These are phyloP conservation scores for Typhlomys cinereus DNA, from an alignment of 2,113 vertebrate genomes.

Conservation along the genomic window DNA sequence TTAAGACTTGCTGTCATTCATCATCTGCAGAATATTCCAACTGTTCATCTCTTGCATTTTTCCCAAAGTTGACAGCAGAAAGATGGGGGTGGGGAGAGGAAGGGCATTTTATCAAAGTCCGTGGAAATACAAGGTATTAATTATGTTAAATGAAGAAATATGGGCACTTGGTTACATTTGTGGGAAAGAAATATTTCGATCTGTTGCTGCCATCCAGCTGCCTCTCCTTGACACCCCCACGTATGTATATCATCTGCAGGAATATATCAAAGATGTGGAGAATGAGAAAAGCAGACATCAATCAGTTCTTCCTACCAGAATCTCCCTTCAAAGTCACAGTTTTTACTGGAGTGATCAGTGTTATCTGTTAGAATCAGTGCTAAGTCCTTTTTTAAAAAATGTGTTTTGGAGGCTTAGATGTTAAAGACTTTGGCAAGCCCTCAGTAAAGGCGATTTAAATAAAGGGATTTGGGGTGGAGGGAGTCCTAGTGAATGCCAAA, in stretches of 20 bases:
- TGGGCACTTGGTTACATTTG: conserved; percentile 81
- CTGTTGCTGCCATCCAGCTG: conserved; percentile 83
- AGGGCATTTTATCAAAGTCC: conserved; percentile 85
- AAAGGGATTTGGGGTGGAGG: neutral
- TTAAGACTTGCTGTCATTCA: conserved; percentile 81
- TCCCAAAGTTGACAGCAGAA: conserved; percentile 78
- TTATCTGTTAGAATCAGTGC: conserved; percentile 79
- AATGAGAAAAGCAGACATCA: conserved; percentile 77
- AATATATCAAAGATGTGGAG: conserved; percentile 84
- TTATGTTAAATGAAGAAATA: conserved; percentile 93
- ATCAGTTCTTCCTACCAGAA: neutral
- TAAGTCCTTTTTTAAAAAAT: conserved; percentile 59
- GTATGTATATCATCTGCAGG: conserved; percentile 80
- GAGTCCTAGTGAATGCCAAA: conserved; percentile 22
- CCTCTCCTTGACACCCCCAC: conserved; percentile 73
- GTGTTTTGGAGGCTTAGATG: conserved; percentile 59
- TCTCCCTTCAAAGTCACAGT: conserved; percentile 73
- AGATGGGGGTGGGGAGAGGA: conserved; percentile 18
- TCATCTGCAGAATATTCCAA: conserved; percentile 85
- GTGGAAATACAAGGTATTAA: conserved; percentile 89
- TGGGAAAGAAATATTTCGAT: conserved; percentile 83
- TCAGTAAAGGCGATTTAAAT: neutral
- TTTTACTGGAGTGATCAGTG: conserved; percentile 56
- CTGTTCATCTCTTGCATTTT: conserved; percentile 78
- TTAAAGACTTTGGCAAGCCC: conserved; percentile 41